phyloP scores from a whole-genome alignment of 2,888 invertebrate species.

The Pseudococcus viburni region DNA sequence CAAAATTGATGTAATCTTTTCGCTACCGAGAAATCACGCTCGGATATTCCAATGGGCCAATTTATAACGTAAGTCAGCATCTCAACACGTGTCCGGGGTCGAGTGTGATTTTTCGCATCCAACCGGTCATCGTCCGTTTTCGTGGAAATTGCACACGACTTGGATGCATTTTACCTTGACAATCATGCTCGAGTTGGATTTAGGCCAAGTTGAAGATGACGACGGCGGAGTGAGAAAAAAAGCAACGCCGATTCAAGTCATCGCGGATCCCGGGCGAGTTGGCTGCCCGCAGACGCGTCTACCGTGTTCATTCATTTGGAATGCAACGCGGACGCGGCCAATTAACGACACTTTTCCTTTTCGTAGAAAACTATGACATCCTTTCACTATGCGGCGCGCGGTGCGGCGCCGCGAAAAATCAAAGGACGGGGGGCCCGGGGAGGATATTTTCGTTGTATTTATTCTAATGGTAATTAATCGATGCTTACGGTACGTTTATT shows the following conservation, averaged over 20 bases:
- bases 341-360: slow-evolving; percentile 54
- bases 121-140: neutral
- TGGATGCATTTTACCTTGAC: slow-evolving; percentile 38
- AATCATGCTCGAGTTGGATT: slow-evolving; percentile 48
- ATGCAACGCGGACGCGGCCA: slow-evolving; percentile 54
- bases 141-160: neutral
- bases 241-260: neutral
- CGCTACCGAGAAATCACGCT: too few species aligned
- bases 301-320: slow-evolving; percentile 52
- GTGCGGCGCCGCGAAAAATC: too few species aligned
- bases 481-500: slow-evolving; percentile 1
- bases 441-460: neutral
- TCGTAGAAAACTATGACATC: slow-evolving; percentile 54
- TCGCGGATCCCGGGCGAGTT: neutral
- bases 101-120: neutral
- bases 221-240: neutral
- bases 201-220: slow-evolving; percentile 25
- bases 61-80: neutral
- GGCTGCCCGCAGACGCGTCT: neutral
- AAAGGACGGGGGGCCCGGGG: neutral
- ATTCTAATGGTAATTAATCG: slow-evolving; percentile 1
- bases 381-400: slow-evolving; percentile 22
- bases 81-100: neutral
- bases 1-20: too few species aligned
- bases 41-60: neutral